Conservation (phyloP, 2,113 vertebrate genomes). For the Hypocryptadius cinnamomeus region DNA sequence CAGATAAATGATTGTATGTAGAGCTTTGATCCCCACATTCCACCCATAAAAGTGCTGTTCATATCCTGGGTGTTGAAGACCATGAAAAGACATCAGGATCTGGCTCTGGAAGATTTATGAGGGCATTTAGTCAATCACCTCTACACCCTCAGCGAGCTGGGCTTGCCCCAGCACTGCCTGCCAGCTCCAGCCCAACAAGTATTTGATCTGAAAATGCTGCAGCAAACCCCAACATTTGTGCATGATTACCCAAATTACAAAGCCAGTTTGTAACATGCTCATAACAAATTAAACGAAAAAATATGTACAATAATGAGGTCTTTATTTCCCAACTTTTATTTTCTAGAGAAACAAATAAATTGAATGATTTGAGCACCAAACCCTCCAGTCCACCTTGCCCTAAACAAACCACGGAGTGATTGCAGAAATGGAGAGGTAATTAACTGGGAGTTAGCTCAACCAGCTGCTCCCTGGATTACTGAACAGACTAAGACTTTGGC, state of each 20-base stretch:
- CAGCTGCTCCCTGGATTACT: slow-evolving; percentile 52
- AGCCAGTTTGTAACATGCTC: slow-evolving; percentile 48
- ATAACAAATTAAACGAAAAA: slow-evolving; percentile 41
- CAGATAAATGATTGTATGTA: rapidly evolving
- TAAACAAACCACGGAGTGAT: slow-evolving; percentile 26
- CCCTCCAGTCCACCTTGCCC: slow-evolving; percentile 39
- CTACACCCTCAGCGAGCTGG: not conserved
- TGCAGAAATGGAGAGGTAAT: slow-evolving; percentile 38
- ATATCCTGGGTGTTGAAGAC: not conserved
- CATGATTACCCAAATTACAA: slow-evolving; percentile 57
- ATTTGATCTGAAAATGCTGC: slow-evolving; percentile 12
- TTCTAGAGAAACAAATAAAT: not conserved
- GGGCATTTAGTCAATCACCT: slow-evolving; percentile 29
- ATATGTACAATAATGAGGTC: slow-evolving; percentile 11
- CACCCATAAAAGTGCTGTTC: not conserved
- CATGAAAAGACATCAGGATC: not conserved
- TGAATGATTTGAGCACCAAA: not conserved
- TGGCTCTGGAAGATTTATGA: not conserved
- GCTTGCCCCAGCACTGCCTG: slow-evolving; percentile 1
- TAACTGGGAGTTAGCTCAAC: slow-evolving; percentile 40
- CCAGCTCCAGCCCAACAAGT: not conserved
- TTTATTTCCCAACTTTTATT: slow-evolving; percentile 12
- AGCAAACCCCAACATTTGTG: slow-evolving; percentile 45
- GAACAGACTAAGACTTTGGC: slow-evolving; percentile 40
- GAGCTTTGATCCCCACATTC: not conserved